Evolutionary conservation across 35 echinoderm and acorn worm species (phyloP).

Genomic region (Apostichopus californicus): DNA sequence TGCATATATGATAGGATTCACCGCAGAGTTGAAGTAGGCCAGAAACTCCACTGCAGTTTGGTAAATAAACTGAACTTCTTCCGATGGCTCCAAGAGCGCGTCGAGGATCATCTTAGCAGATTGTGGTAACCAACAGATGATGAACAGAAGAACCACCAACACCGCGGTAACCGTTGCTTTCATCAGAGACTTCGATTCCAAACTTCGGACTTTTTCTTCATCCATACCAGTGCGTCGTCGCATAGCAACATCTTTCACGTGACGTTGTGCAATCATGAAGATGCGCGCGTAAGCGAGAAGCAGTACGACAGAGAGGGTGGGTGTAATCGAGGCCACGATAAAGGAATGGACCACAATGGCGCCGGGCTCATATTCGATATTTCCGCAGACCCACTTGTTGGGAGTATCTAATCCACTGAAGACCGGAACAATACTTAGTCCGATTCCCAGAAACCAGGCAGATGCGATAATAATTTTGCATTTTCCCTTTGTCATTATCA

Average conservation of each 20-base stretch:
- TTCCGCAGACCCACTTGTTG: conserved; percentile 13
- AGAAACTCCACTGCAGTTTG: conserved; percentile 18
- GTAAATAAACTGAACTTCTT: neutral
- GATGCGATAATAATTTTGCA: neutral
- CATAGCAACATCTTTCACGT: neutral
- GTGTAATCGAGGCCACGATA: neutral
- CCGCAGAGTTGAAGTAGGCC: neutral
- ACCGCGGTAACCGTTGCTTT: conserved; percentile 25
- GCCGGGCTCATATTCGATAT: neutral
- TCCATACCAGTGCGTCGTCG: neutral
- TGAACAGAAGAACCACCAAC: conserved; percentile 12
- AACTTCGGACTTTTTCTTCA: neutral
- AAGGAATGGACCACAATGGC: neutral
- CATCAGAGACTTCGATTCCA: neutral
- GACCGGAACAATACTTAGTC: neutral
- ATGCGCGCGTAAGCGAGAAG: neutral
- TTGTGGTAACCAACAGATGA: conserved; percentile 21
- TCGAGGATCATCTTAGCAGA: neutral
- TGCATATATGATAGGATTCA: conserved; percentile 18
- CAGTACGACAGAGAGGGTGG: neutral
- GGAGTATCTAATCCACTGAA: neutral
- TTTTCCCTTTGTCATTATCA: neutral
- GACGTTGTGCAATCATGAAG: conserved; percentile 2
- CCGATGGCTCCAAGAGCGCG: neutral
- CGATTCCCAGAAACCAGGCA: neutral